phyloP scores from a whole-genome alignment of 2,888 invertebrate species.

The Drosophila eohydei region DNA sequence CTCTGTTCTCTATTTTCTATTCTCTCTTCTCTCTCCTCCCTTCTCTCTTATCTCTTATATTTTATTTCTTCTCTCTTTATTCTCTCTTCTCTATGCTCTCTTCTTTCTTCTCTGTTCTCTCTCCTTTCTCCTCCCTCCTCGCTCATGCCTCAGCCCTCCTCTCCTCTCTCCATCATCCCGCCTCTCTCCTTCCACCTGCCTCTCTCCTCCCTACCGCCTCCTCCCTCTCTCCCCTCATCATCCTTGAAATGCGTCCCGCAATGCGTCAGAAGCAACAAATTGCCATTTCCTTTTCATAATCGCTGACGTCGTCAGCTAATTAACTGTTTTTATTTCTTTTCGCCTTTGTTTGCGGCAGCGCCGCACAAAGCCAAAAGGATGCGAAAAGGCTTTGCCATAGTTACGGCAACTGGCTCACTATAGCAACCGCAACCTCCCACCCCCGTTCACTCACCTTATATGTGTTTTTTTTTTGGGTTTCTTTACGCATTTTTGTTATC shows the following conservation, averaged over 20 bases:
- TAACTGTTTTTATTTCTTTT: constrained; percentile 33
- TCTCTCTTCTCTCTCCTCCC: too few species aligned
- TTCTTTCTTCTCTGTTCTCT: too few species aligned
- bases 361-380: constrained; percentile 33
- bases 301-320: constrained; percentile 45
- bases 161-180: neutral
- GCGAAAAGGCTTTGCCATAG: constrained; percentile 17
- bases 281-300: constrained; percentile 57
- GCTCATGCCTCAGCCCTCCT: neutral
- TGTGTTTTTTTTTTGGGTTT: constrained; percentile 4
- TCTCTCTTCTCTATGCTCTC: too few species aligned
- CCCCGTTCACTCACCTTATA: neutral
- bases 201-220: neutral
- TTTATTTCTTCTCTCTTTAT: neutral
- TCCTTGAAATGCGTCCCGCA: neutral
- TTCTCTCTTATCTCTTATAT: too few species aligned
- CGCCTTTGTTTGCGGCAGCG: constrained; percentile 40
- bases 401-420: constrained; percentile 8
- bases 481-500: constrained; percentile 20
- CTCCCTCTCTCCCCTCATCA: neutral
- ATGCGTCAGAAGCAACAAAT: constrained; percentile 52
- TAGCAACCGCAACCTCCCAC: neutral
- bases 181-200: neutral
- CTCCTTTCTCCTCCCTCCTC: too few species aligned
- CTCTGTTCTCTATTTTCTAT: too few species aligned